A percentile compares a stretch with the other conserved stretches of the same genome.
These are phyloP conservation scores for Xenopus borealis DNA, from an alignment of 2,113 vertebrate genomes.

Conservation along the genomic window DNA sequence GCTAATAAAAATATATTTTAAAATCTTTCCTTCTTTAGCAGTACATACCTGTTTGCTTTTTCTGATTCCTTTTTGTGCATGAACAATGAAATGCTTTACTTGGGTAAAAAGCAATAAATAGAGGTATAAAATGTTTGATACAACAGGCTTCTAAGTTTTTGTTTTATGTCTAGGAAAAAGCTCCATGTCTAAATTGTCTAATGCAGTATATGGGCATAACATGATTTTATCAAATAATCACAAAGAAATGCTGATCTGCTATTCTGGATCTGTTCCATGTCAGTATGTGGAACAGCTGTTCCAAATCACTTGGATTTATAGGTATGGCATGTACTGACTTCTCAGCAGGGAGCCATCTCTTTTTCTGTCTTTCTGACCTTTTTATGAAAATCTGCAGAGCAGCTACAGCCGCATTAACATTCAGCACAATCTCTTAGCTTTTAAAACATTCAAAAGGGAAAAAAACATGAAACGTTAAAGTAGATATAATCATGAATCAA, in stretches of 20 bases:
- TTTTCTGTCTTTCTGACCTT: slow-evolving; percentile 36
- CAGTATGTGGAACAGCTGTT: slow-evolving; percentile 20
- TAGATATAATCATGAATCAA: too few species aligned
- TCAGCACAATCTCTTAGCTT: slow-evolving; percentile 18
- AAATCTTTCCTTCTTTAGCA: too few species aligned
- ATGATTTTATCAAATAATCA: slow-evolving; percentile 2
- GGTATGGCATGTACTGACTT: slow-evolving; percentile 31
- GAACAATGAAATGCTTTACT: too few species aligned
- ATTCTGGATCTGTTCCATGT: slow-evolving; percentile 24
- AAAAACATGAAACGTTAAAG: not conserved
- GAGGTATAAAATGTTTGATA: not conserved
- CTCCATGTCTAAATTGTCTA: slow-evolving; percentile 2
- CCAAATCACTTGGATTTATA: slow-evolving; percentile 31
- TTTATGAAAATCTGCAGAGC: slow-evolving; percentile 23
- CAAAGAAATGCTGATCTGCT: slow-evolving; percentile 18
- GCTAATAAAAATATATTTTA: too few species aligned
- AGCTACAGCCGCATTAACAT: slow-evolving; percentile 33
- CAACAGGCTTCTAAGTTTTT: not conserved
- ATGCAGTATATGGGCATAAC: not conserved
- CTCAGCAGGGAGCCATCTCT: slow-evolving; percentile 13
- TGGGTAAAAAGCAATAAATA: too few species aligned
- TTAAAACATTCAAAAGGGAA: slow-evolving; percentile 15
- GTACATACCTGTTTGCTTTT: too few species aligned
- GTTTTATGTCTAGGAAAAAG: not conserved
- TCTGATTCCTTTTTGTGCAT: too few species aligned